phyloP scores from a whole-genome alignment of 2,888 invertebrate genomes.

The Leptinotarsa rubiginosa region DNA sequence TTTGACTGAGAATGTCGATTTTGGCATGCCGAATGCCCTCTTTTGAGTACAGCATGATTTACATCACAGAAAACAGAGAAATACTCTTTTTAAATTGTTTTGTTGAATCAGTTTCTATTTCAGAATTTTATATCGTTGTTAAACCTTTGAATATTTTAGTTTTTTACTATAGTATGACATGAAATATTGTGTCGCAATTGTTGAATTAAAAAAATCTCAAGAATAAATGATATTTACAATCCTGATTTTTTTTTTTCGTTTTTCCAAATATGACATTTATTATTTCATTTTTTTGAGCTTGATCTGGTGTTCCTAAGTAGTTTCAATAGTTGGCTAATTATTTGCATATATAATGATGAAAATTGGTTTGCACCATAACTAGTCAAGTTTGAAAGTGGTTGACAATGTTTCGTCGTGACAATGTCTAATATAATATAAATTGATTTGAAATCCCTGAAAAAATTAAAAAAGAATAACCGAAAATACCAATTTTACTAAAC shows the following conservation, averaged over 20 bases:
- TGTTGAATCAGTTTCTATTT: conserved; percentile 35
- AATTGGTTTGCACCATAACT: too few species aligned
- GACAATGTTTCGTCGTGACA: too few species aligned
- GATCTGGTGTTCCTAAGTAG: not conserved
- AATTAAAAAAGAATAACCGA: too few species aligned
- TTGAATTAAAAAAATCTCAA: conserved; percentile 9
- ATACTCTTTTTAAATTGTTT: conserved; percentile 39
- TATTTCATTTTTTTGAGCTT: not conserved
- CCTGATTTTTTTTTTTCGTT: conserved; percentile 22
- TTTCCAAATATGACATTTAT: not conserved
- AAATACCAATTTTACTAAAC: too few species aligned
- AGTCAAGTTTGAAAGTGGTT: too few species aligned
- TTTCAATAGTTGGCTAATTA: not conserved
- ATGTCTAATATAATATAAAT: too few species aligned
- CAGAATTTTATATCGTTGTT: conserved; percentile 42
- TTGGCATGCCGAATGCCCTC: conserved; percentile 43
- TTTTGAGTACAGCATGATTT: conserved; percentile 35
- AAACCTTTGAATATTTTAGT: conserved; percentile 38
- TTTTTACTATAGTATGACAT: conserved; percentile 31
- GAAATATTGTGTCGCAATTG: conserved; percentile 7
- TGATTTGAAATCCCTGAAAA: too few species aligned
- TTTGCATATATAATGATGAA: too few species aligned
- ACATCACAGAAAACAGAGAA: conserved; percentile 42
- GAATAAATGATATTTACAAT: conserved; percentile 17
- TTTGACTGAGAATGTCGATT: conserved; percentile 39